Percentiles rank a stretch among this genome's conserved stretches.
phyloP scores from a whole-genome alignment of 2,888 invertebrate species.

The Drosophila paranaensis region DNA sequence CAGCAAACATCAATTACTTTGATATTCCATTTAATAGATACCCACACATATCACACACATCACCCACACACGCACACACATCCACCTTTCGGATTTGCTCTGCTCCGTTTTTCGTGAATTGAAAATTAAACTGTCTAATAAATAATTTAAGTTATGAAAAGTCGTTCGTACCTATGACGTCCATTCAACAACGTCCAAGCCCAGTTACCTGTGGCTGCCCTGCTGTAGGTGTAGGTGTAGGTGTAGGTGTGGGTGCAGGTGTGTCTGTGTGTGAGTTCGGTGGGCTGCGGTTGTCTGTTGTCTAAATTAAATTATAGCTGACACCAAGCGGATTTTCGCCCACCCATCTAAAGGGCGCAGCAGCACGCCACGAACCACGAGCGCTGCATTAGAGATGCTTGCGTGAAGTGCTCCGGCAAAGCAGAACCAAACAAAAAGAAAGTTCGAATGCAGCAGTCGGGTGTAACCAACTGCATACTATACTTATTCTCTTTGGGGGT shows the following conservation, averaged over 20 bases:
- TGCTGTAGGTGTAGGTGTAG: not conserved
- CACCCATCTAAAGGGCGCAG: slow-evolving; percentile 7
- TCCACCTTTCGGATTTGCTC: slow-evolving; percentile 27
- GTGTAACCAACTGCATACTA: not conserved
- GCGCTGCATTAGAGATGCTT: slow-evolving; percentile 8
- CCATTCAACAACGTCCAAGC: slow-evolving; percentile 43
- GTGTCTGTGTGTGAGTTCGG: slow-evolving; percentile 14
- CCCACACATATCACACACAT: not conserved
- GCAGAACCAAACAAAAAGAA: too few relatives aligned
- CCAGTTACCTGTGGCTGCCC: slow-evolving; percentile 19
- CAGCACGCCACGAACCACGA: slow-evolving; percentile 1
- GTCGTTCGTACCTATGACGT: slow-evolving; percentile 33
- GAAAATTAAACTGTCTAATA: slow-evolving; percentile 64
- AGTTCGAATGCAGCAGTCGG: not conserved
- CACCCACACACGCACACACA: slow-evolving; percentile 9
- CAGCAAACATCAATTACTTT: slow-evolving; percentile 11
- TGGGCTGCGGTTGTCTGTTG: slow-evolving; percentile 56
- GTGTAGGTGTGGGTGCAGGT: too few relatives aligned
- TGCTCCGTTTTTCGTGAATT: slow-evolving; percentile 39
- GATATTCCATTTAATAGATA: slow-evolving; percentile 3
- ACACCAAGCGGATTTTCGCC: slow-evolving; percentile 38
- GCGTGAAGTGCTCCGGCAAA: slow-evolving; percentile 7
- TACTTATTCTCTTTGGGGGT: not conserved
- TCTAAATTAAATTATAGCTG: slow-evolving; percentile 69
- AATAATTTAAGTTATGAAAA: slow-evolving; percentile 52